phyloP scores from a whole-genome alignment of 2,797 vertebrate genomes.

The Benthosema pterotum region DNA sequence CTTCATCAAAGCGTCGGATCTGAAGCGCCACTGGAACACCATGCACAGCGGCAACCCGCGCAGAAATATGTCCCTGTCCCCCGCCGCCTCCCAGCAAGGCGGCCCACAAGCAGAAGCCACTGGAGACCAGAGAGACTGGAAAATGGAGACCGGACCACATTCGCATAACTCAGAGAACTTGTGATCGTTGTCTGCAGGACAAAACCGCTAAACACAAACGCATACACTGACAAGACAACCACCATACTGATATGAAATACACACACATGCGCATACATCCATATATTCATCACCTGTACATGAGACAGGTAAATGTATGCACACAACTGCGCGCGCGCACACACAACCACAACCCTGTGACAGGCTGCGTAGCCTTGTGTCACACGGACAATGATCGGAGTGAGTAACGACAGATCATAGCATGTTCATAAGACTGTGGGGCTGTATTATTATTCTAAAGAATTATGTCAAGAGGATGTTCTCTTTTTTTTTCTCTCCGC shows the following conservation, averaged over 20 bases:
- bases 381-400: constrained; percentile 57
- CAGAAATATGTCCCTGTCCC: constrained; percentile 88
- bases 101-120: constrained; percentile 70
- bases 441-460: constrained; percentile 72
- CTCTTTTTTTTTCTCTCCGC: constrained; percentile 56
- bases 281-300: constrained; percentile 23
- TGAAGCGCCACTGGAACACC: constrained; percentile 98
- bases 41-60: constrained; percentile 93
- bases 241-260: neutral
- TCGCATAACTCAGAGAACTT: constrained; percentile 76
- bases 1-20: constrained; percentile 97
- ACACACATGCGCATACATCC: constrained; percentile 18
- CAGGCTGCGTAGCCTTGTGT: constrained; percentile 32
- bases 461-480: constrained; percentile 68
- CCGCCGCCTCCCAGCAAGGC: constrained; percentile 86
- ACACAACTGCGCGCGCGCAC: constrained; percentile 26
- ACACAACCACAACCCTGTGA: constrained; percentile 51
- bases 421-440: constrained; percentile 74
- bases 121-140: constrained; percentile 89
- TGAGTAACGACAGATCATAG: constrained; percentile 55
- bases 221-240: neutral
- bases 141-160: constrained; percentile 90
- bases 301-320: constrained; percentile 26
- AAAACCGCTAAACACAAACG: constrained; percentile 7
- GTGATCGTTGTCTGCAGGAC: constrained; percentile 41